Percentiles rank a stretch among this genome's conserved stretches.
phyloP scores from a whole-genome alignment of 2,888 invertebrate genomes.

The Machimus rusticus region DNA sequence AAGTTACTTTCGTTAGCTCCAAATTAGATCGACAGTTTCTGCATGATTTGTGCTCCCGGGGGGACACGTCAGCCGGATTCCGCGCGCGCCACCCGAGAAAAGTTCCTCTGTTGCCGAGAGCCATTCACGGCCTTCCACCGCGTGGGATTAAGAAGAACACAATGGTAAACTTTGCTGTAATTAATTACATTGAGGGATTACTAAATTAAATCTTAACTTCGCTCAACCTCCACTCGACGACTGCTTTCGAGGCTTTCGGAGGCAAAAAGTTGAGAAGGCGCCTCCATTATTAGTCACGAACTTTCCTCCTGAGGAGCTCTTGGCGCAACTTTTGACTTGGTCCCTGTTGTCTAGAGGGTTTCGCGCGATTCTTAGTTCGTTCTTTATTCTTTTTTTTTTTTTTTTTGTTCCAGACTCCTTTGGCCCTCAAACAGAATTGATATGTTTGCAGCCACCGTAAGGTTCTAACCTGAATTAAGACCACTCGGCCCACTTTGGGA shows the following conservation, averaged over 20 bases:
- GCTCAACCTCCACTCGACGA: slow-evolving; percentile 16
- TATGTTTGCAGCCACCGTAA: slow-evolving; percentile 5
- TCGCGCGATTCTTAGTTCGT: not conserved
- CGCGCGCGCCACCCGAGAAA: not conserved
- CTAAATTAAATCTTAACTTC: slow-evolving; percentile 44
- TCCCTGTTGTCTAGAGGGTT: slow-evolving; percentile 16
- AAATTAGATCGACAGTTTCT: slow-evolving; percentile 38
- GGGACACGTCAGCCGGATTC: not conserved
- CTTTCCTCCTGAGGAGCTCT: slow-evolving; percentile 35
- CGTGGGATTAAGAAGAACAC: slow-evolving; percentile 35
- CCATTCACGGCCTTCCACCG: not conserved
- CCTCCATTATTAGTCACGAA: slow-evolving; percentile 42
- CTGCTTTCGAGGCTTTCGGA: slow-evolving; percentile 24
- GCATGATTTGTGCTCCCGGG: slow-evolving; percentile 34
- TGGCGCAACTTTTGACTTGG: slow-evolving; percentile 24
- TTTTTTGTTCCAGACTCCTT: not conserved
- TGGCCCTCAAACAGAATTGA: slow-evolving; percentile 5
- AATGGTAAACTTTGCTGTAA: slow-evolving; percentile 45
- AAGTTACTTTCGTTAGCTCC: slow-evolving; percentile 20
- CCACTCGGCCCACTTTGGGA: not conserved
- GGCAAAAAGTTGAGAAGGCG: slow-evolving; percentile 40
- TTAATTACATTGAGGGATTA: slow-evolving; percentile 46
- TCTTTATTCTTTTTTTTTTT: not conserved
- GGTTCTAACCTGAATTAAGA: not conserved
- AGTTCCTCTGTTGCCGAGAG: slow-evolving; percentile 3